These are phyloP conservation scores for Eristalis arbustorum DNA, from an alignment of 2,888 invertebrate species.

Conservation along the genomic window DNA sequence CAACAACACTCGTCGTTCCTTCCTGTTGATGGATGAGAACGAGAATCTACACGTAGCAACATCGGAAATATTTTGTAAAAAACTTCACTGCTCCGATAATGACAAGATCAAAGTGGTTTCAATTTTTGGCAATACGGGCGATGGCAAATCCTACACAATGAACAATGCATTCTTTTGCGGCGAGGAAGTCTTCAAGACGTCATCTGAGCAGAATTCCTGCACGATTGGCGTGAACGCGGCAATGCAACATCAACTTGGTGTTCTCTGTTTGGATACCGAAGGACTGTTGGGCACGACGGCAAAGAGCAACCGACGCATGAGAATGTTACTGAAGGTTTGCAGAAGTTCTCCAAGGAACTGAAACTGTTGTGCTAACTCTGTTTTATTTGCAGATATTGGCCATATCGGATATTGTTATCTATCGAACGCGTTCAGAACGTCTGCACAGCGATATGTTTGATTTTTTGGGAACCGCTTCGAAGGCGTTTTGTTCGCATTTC, in stretches of 20 bases:
- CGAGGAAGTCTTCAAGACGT: constrained; percentile 81
- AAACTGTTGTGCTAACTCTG: background rate
- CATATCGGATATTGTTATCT: constrained; percentile 89
- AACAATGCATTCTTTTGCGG: constrained; percentile 87
- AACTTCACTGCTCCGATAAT: constrained; percentile 77
- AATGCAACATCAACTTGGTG: constrained; percentile 84
- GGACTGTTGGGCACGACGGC: constrained; percentile 84
- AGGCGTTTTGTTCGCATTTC: constrained; percentile 88
- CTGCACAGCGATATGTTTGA: constrained; percentile 88
- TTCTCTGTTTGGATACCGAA: constrained; percentile 89
- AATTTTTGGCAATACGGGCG: constrained; percentile 92
- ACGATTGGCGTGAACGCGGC: constrained; percentile 91
- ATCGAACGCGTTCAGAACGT: constrained; percentile 87
- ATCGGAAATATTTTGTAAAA: constrained; percentile 81
- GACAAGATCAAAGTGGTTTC: constrained; percentile 88
- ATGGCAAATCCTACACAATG: constrained; percentile 90
- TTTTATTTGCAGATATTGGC: constrained; percentile 84
- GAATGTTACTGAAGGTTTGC: constrained; percentile 85
- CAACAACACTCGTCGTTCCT: constrained; percentile 74
- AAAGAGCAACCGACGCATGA: constrained; percentile 80
- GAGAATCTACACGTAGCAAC: constrained; percentile 83
- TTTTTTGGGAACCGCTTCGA: constrained; percentile 88
- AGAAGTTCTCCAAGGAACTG: background rate
- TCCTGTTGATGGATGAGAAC: constrained; percentile 84
- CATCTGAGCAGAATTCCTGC: constrained; percentile 83